phyloP scores from a whole-genome alignment of 2,797 vertebrate species.

The Crenichthys baileyi region DNA sequence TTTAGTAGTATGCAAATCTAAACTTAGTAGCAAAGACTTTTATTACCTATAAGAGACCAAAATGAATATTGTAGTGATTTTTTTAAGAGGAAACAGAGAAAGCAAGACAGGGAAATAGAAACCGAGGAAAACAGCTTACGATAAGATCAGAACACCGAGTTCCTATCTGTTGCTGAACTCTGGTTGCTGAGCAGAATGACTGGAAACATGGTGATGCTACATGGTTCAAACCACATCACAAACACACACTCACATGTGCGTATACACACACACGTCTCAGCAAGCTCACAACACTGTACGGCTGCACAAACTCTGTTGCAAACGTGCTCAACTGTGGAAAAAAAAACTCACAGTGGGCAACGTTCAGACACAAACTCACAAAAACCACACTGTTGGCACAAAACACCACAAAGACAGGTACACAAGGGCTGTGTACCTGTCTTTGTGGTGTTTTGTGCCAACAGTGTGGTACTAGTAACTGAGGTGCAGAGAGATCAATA shows the following conservation, averaged over 20 bases:
- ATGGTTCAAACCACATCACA: conserved; percentile 52
- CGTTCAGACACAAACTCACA: conserved; percentile 1
- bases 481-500: conserved; percentile 7
- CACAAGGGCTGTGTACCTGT: conserved; percentile 54
- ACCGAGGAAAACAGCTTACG: conserved; percentile 42
- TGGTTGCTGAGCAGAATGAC: conserved; percentile 55
- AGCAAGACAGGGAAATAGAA: conserved; percentile 40
- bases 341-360: conserved; percentile 31
- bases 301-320: conserved; percentile 6
- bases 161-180: conserved; percentile 36
- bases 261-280: background rate
- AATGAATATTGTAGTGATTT: conserved; percentile 19
- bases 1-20: background rate
- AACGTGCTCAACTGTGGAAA: conserved; percentile 8
- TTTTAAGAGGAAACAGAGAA: conserved; percentile 21
- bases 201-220: conserved; percentile 62
- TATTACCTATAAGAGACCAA: conserved; percentile 18
- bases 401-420: conserved; percentile 22
- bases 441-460: no score
- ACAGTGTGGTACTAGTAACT: conserved; percentile 22
- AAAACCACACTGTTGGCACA: conserved; percentile 26
- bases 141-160: conserved; percentile 57
- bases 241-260: background rate
- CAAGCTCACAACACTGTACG: conserved; percentile 15
- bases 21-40: background rate